Evolutionary conservation across 2,797 vertebrate genomes (phyloP).

Genomic region (Cyprinella venusta): DNA sequence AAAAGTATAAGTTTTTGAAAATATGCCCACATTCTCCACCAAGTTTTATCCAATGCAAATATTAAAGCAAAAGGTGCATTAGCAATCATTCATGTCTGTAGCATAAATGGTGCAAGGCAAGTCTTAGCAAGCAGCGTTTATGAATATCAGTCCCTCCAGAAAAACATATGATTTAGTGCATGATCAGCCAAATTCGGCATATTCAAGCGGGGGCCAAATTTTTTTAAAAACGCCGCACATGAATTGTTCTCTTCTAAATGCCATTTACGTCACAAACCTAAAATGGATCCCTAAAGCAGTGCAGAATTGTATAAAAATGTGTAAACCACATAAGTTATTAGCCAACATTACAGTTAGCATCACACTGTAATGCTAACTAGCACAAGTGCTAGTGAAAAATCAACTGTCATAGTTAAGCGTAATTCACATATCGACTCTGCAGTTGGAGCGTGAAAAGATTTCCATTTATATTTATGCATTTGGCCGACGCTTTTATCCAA

Average conservation of each 20-base stretch:
- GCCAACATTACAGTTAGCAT: slow-evolving; percentile 28
- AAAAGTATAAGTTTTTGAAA: background rate
- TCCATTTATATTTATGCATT: too few species aligned
- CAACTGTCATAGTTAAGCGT: slow-evolving; percentile 52
- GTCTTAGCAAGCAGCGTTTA: background rate
- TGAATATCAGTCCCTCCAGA: background rate
- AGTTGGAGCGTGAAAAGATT: slow-evolving; percentile 17
- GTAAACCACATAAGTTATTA: slow-evolving; percentile 36
- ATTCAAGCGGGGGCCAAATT: too few species aligned
- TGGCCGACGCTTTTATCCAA: too few species aligned
- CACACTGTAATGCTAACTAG: slow-evolving; percentile 33
- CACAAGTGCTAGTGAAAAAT: slow-evolving; percentile 32
- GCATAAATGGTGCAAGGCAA: background rate
- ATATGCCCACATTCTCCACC: background rate
- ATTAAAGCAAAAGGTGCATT: background rate
- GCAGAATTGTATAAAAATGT: background rate
- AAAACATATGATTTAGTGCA: too few species aligned
- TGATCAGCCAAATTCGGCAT: too few species aligned
- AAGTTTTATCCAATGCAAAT: background rate
- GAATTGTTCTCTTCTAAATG: too few species aligned
- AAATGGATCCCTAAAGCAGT: slow-evolving; percentile 16
- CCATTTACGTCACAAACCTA: slow-evolving; percentile 14
- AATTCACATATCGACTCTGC: slow-evolving; percentile 44
- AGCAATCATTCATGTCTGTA: background rate
- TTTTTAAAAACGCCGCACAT: too few species aligned